phyloP scores from a whole-genome alignment of 2,888 invertebrate genomes.

The Drosophila kanekoi region DNA sequence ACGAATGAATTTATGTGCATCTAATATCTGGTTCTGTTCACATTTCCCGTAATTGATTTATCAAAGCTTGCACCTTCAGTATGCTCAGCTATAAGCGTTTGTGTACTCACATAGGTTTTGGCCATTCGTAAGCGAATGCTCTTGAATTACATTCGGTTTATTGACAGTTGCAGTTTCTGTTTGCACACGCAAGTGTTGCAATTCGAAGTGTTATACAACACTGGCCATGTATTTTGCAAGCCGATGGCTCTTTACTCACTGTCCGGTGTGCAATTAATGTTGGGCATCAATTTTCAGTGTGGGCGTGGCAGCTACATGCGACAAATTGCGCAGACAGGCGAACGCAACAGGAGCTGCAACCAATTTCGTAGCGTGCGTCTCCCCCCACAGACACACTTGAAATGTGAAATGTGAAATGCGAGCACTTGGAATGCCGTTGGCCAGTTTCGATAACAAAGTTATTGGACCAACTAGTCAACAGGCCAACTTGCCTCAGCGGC shows the following conservation, averaged over 20 bases:
- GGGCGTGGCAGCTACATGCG: conserved; percentile 7
- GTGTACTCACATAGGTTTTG: background rate
- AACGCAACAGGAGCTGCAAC: conserved; percentile 30
- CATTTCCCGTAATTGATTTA: no score
- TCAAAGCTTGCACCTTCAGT: background rate
- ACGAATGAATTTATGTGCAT: no score
- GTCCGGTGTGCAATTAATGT: conserved; percentile 32
- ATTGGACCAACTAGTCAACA: conserved; percentile 46
- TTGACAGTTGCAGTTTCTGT: conserved; percentile 22
- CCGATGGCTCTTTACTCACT: background rate
- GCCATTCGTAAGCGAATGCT: conserved; percentile 12
- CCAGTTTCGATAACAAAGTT: conserved; percentile 50
- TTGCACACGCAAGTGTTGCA: conserved; percentile 3
- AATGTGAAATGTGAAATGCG: conserved; percentile 34
- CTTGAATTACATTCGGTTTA: conserved; percentile 19
- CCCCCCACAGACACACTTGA: background rate
- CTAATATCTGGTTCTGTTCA: no score
- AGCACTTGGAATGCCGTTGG: conserved; percentile 21
- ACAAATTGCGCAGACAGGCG: conserved; percentile 6
- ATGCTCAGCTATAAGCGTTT: conserved; percentile 3
- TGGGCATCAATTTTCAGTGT: conserved; percentile 23
- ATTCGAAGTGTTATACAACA: conserved; percentile 8
- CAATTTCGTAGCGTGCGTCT: conserved; percentile 16
- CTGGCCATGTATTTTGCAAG: conserved; percentile 8
- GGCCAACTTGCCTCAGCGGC: conserved; percentile 13